Conservation (phyloP, 1,140 invertebrate genomes). For the Philopotamus ludificatus region DNA sequence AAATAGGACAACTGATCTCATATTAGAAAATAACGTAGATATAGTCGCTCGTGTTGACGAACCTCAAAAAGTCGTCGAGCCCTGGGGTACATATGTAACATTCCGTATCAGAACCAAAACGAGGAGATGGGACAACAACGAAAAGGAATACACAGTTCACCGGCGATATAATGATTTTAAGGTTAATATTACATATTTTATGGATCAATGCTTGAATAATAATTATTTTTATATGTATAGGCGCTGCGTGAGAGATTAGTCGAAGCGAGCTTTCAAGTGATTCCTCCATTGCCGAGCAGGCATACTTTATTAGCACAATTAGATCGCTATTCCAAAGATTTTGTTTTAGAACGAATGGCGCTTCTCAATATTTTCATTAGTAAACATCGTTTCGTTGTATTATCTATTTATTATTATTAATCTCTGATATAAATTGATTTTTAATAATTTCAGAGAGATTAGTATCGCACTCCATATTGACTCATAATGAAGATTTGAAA, state of each 20-base stretch:
- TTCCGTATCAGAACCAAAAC: constrained; percentile 70
- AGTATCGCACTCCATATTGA: constrained; percentile 66
- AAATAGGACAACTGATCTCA: constrained; percentile 58
- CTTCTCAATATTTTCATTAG: constrained; percentile 71
- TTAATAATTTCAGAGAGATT: constrained; percentile 42
- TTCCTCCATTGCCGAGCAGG: constrained; percentile 69
- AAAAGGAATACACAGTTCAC: constrained; percentile 67
- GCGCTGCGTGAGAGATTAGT: constrained; percentile 35
- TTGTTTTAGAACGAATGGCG: constrained; percentile 68
- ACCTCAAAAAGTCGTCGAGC: constrained; percentile 76
- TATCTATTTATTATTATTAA: neutral
- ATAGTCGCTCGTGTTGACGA: constrained; percentile 71
- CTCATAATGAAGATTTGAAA: constrained; percentile 66
- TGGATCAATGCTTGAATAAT: neutral
- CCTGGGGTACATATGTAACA: constrained; percentile 73
- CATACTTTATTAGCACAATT: constrained; percentile 69
- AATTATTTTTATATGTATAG: constrained; percentile 6
- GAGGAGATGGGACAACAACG: constrained; percentile 65
- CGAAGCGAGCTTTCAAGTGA: constrained; percentile 26
- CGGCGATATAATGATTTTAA: constrained; percentile 74
- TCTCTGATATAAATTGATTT: constrained; percentile 3
- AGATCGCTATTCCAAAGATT: constrained; percentile 74
- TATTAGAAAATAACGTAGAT: constrained; percentile 55
- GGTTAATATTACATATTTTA: constrained; percentile 12
- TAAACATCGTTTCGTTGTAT: constrained; percentile 22